These are phyloP conservation scores for Macrosteles quadrilineatus DNA, from an alignment of 1,140 invertebrate genomes.

Conservation along the genomic window DNA sequence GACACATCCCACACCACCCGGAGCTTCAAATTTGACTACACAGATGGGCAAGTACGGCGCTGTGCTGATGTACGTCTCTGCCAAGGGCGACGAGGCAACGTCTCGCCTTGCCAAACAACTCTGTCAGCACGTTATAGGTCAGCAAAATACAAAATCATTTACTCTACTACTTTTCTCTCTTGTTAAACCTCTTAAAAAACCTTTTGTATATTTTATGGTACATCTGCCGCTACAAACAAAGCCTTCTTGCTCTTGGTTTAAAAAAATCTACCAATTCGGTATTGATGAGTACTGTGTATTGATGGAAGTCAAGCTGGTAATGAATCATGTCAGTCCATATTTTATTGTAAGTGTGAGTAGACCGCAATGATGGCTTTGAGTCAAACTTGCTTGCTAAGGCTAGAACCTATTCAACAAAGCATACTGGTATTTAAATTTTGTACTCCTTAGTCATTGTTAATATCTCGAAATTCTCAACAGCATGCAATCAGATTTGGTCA, in stretches of 20 bases:
- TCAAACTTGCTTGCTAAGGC: no score
- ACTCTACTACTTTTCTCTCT: not conserved
- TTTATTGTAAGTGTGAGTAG: no score
- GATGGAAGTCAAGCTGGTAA: not conserved
- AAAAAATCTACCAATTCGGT: not conserved
- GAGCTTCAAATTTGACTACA: conserved; percentile 51
- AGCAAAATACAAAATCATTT: conserved; percentile 27
- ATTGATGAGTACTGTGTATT: no score
- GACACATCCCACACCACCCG: conserved; percentile 67
- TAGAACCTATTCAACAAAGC: no score
- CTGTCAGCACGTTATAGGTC: conserved; percentile 89
- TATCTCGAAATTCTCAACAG: no score
- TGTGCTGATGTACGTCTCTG: conserved; percentile 65
- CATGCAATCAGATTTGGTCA: no score
- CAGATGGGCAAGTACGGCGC: conserved; percentile 81
- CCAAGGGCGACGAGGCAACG: conserved; percentile 44
- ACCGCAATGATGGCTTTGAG: no score
- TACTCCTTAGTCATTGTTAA: no score
- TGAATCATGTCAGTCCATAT: not conserved
- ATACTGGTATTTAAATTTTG: no score
- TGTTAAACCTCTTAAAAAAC: not conserved
- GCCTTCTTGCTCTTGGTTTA: no score
- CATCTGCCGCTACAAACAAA: no score
- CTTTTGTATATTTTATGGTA: not conserved
- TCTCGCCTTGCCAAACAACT: conserved; percentile 67